Percentiles rank a stretch among this genome's conserved stretches.
Conservation (phyloP, 2,113 vertebrate species). For the Riparia riparia region DNA sequence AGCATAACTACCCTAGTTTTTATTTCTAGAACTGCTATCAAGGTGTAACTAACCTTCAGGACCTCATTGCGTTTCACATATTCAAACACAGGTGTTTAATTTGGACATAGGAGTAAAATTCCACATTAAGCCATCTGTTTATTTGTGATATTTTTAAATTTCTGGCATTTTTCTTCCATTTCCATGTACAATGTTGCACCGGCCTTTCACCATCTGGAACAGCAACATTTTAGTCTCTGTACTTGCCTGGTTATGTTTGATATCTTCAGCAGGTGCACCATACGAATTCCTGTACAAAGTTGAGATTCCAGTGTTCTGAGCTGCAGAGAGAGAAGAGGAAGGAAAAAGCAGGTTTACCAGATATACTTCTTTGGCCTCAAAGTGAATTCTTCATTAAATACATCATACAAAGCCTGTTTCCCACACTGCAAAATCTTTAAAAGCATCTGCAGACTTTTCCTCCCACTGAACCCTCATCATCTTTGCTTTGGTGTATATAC, state of each 20-base stretch:
- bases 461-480: neutral
- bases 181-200: neutral
- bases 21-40: neutral
- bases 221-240: neutral
- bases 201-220: neutral
- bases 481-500: neutral
- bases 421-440: neutral
- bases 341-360: conserved; percentile 30
- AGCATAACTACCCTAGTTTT: neutral
- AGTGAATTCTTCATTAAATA: neutral
- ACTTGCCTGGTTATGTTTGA: conserved; percentile 95
- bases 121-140: neutral
- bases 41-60: neutral
- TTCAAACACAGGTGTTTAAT: neutral
- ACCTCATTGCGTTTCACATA: neutral
- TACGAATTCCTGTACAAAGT: conserved; percentile 97
- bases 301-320: conserved; percentile 93
- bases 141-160: neutral
- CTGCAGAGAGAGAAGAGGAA: conserved; percentile 70
- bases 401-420: neutral
- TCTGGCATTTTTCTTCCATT: neutral
- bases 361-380: neutral
- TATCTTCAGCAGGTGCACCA: conserved; percentile 90
- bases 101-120: neutral
- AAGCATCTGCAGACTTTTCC: neutral